phyloP scores from a whole-genome alignment of 2,888 invertebrate genomes.

The Epinotia brunnichana region DNA sequence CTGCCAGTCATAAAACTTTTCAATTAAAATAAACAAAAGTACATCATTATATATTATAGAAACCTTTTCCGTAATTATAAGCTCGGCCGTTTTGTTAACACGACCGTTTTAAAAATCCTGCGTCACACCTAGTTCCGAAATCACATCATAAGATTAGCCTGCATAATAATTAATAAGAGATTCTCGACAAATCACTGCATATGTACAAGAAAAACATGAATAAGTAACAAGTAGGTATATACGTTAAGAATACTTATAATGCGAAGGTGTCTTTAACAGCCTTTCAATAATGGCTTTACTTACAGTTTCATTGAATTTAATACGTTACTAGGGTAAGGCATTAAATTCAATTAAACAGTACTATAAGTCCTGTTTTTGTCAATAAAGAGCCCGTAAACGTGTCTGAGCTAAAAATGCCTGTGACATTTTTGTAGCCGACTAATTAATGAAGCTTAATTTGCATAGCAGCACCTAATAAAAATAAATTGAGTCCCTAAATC shows the following conservation, averaged over 20 bases:
- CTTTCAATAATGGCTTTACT: background rate
- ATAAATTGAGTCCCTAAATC: background rate
- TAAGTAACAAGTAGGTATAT: background rate
- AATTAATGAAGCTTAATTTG: background rate
- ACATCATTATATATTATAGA: background rate
- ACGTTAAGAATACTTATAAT: too few species aligned
- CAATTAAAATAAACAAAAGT: conserved; percentile 8
- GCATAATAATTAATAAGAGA: background rate
- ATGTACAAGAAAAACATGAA: background rate
- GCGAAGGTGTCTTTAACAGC: background rate
- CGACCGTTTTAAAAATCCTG: background rate
- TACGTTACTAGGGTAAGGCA: background rate
- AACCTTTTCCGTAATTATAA: conserved; percentile 9
- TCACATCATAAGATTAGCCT: background rate
- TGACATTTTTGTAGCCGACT: background rate
- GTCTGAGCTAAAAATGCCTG: background rate
- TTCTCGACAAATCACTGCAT: background rate
- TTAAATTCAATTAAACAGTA: background rate
- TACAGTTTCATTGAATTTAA: conserved; percentile 17
- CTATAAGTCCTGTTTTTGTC: background rate
- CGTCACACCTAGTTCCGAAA: background rate
- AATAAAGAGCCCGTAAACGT: conserved; percentile 14
- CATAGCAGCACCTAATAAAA: background rate
- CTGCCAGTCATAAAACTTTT: conserved; percentile 7
- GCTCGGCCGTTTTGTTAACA: conserved; percentile 8